Evolutionary conservation across 2,888 invertebrate species (phyloP).

Genomic region (Meghimatium bilineatum): DNA sequence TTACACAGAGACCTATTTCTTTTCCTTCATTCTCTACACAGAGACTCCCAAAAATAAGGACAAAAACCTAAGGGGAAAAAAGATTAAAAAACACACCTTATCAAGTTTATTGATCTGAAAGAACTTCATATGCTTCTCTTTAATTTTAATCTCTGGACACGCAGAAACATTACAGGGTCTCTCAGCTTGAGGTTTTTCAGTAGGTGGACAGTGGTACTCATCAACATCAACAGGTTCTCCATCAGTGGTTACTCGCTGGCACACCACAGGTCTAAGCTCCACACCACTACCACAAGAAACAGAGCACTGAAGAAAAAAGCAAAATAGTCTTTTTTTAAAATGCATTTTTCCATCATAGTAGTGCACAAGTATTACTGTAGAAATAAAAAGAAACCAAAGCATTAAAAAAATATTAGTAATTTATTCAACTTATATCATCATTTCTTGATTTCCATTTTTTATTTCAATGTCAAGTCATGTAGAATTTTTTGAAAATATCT

Average conservation of each 20-base stretch:
- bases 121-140: constrained; percentile 61
- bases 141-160: constrained; percentile 63
- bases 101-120: constrained; percentile 67
- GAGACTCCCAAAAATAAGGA: no score
- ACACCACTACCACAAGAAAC: constrained; percentile 91
- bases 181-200: constrained; percentile 58
- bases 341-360: no score
- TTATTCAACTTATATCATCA: no score
- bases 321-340: no score
- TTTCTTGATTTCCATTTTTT: no score
- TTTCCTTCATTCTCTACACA: no score
- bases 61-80: not conserved
- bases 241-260: constrained; percentile 77
- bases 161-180: constrained; percentile 59
- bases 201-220: constrained; percentile 58
- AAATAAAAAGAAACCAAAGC: no score
- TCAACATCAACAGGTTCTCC: constrained; percentile 60
- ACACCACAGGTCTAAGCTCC: constrained; percentile 89
- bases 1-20: no score
- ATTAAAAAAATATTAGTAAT: no score
- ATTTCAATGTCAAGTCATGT: no score
- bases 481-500: no score
- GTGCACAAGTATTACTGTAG: no score
- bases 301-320: constrained; percentile 86
- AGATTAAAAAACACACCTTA: constrained; percentile 46